Percentiles rank a stretch among this genome's conserved stretches.
phyloP scores from a whole-genome alignment of 2,797 vertebrate species.

The Eurystomus glaucurus region DNA sequence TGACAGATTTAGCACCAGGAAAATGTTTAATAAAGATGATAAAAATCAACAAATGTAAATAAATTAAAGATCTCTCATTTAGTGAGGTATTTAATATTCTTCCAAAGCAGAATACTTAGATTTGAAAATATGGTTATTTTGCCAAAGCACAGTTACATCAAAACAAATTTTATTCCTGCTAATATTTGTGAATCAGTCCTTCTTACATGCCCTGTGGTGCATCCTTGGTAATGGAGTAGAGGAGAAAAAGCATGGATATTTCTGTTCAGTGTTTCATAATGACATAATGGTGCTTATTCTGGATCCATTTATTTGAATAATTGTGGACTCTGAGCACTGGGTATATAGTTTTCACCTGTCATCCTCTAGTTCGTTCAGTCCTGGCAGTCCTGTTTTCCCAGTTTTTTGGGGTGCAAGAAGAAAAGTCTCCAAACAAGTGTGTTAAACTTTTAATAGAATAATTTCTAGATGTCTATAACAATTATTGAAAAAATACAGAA shows the following conservation, averaged over 20 bases:
- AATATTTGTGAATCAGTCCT: neutral
- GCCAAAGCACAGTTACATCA: neutral
- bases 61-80: neutral
- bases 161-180: neutral
- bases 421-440: neutral
- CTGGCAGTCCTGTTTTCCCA: neutral
- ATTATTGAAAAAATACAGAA: neutral
- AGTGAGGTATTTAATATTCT: neutral
- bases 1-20: neutral
- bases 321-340: neutral
- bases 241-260: neutral
- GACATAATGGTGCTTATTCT: neutral
- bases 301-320: neutral
- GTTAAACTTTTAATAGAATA: neutral
- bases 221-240: neutral
- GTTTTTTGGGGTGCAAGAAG: fast-evolving
- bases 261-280: neutral
- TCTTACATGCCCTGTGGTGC: neutral
- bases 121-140: neutral
- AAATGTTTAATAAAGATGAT: neutral
- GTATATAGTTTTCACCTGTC: neutral
- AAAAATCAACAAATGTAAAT: neutral
- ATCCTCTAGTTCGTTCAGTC: neutral
- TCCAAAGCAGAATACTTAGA: neutral
- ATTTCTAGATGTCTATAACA: neutral